Conservation (phyloP, 1,140 invertebrate genomes). For the Trachymyrmex cornetzi region DNA sequence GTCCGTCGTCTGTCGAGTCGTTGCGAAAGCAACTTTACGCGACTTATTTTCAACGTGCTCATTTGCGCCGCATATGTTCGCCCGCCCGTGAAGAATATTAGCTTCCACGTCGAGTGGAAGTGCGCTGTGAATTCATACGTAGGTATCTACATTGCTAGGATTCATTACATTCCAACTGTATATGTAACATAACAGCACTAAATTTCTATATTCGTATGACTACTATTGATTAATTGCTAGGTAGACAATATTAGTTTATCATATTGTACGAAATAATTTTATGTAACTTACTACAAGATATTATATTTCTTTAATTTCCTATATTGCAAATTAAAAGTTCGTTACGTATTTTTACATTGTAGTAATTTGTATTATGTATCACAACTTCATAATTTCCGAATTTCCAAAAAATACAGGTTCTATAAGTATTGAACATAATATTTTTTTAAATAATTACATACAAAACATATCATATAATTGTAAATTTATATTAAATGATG, state of each 20-base stretch:
- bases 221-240: slow-evolving; percentile 22
- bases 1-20: slow-evolving; percentile 33
- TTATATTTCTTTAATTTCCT: neutral
- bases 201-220: neutral
- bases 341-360: neutral
- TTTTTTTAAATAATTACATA: neutral
- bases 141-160: slow-evolving; percentile 11
- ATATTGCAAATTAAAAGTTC: neutral
- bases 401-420: neutral
- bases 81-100: slow-evolving; percentile 46
- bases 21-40: slow-evolving; percentile 59
- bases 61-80: slow-evolving; percentile 48
- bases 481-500: neutral
- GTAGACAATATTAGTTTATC: neutral
- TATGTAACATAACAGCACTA: neutral
- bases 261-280: neutral
- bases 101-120: slow-evolving; percentile 20
- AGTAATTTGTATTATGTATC: neutral
- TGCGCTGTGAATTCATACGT: slow-evolving; percentile 48
- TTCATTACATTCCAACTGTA: slow-evolving; percentile 34
- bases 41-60: slow-evolving; percentile 62
- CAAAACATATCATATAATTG: neutral
- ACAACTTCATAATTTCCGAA: neutral
- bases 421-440: neutral
- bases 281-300: neutral